Conservation (phyloP, 1,140 invertebrate species). For the Pemphigus obesinymphae region DNA sequence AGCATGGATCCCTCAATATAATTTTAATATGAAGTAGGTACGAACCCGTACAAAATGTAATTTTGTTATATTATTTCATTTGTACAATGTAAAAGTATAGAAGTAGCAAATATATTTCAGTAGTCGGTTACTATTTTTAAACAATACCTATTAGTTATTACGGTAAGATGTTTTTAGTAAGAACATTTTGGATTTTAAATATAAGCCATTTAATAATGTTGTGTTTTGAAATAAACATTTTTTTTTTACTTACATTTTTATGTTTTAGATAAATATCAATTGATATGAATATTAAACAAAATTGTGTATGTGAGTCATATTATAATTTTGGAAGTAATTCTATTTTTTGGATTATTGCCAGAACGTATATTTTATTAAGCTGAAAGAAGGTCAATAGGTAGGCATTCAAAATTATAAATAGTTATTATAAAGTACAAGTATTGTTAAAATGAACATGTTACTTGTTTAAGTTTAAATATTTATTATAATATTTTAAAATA, state of each 20-base stretch:
- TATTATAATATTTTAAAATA: not conserved
- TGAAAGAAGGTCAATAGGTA: not conserved
- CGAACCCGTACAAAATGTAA: no score
- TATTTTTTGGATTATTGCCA: constrained; percentile 9
- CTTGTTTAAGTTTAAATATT: not conserved
- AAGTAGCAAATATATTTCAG: no score
- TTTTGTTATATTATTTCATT: no score
- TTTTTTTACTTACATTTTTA: not conserved
- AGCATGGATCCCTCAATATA: no score
- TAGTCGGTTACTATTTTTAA: no score
- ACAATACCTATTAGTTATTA: no score
- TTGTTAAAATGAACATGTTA: not conserved
- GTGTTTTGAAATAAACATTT: not conserved
- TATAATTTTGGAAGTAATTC: constrained; percentile 10
- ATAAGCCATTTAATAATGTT: not conserved
- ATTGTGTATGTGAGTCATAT: constrained; percentile 4
- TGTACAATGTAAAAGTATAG: no score
- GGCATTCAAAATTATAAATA: not conserved
- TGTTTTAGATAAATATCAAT: not conserved
- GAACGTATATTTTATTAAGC: not conserved
- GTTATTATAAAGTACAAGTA: not conserved
- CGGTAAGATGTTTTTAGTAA: no score
- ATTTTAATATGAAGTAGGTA: no score
- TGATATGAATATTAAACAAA: not conserved
- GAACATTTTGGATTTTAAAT: no score